Evolutionary conservation across 2,113 vertebrate species (phyloP).

Genomic region (Pelecanoides urinatrix): DNA sequence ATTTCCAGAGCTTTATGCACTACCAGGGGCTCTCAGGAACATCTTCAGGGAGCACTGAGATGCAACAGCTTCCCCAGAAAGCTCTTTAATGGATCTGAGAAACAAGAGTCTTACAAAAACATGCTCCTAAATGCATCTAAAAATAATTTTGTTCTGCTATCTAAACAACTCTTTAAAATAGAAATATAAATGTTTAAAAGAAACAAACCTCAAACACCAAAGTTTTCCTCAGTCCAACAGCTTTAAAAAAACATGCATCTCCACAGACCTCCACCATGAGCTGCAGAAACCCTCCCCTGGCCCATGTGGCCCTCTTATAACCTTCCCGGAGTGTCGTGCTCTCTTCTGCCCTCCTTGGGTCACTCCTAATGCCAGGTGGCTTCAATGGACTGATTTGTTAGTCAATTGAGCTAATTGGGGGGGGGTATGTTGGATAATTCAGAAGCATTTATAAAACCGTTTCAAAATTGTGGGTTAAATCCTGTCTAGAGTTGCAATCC

Average conservation of each 20-base stretch:
- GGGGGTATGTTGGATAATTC: background rate
- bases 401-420: background rate
- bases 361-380: accelerated
- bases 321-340: background rate
- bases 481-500: background rate
- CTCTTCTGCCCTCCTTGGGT: background rate
- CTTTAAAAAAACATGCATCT: accelerated
- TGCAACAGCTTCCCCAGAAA: background rate
- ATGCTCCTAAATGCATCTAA: background rate
- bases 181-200: background rate
- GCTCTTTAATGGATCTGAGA: background rate
- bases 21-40: background rate
- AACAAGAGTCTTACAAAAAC: background rate
- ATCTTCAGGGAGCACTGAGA: background rate
- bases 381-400: accelerated
- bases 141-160: background rate
- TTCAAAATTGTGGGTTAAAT: accelerated
- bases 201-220: background rate
- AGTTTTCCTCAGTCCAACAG: background rate
- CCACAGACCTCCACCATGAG: accelerated
- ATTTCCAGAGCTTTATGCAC: background rate
- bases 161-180: background rate
- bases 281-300: accelerated
- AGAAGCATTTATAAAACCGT: background rate
- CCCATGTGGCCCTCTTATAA: accelerated